Conservation (phyloP, 2,797 vertebrate species). For the Anabacerthia variegaticeps region DNA sequence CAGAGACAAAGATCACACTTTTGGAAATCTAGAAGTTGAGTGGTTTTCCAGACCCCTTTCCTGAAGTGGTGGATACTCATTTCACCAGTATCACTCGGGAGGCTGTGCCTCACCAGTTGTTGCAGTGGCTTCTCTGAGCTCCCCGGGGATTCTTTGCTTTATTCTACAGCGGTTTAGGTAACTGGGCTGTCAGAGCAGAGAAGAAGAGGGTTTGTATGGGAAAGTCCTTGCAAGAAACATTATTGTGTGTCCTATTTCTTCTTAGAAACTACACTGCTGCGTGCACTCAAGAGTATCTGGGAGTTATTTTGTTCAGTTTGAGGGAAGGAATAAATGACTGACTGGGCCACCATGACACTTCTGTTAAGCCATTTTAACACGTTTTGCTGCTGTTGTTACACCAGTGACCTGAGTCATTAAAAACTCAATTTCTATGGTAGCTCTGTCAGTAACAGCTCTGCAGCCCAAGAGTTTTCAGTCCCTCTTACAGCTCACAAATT, state of each 20-base stretch:
- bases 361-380: background rate
- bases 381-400: background rate
- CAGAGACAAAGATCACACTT: background rate
- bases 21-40: background rate
- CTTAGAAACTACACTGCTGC: background rate
- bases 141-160: background rate
- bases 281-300: background rate
- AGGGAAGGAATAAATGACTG: background rate
- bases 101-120: background rate
- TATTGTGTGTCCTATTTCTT: background rate
- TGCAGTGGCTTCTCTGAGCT: background rate
- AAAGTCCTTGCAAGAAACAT: background rate
- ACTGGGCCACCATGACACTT: background rate
- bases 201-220: background rate
- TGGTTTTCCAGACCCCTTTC: background rate
- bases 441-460: background rate
- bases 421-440: background rate
- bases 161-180: background rate
- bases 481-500: background rate
- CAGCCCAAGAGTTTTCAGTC: background rate
- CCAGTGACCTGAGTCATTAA: background rate
- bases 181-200: background rate
- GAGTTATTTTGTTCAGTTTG: background rate
- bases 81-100: background rate
- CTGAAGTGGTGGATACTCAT: background rate